Evolutionary conservation across 2,888 invertebrate genomes (phyloP).

Genomic region (Tortricodes alternella): DNA sequence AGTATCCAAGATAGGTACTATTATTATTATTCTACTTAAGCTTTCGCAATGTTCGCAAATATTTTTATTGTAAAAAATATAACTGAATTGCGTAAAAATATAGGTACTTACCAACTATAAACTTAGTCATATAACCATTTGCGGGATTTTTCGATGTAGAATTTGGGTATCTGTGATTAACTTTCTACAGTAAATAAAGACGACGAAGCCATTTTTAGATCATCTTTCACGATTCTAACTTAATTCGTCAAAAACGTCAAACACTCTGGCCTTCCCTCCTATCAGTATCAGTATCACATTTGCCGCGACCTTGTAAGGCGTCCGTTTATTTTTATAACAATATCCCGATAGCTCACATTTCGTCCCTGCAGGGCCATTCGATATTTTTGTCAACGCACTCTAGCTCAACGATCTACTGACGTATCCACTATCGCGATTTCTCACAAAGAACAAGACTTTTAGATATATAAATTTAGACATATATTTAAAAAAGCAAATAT

Average conservation of each 20-base stretch:
- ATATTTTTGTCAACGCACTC: slow-evolving; percentile 29
- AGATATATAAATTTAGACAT: too few species aligned
- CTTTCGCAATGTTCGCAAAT: too few species aligned
- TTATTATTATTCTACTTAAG: too few species aligned
- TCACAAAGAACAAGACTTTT: too few species aligned
- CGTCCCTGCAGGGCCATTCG: slow-evolving; percentile 32
- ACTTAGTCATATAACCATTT: too few species aligned
- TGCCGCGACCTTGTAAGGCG: slow-evolving; percentile 42
- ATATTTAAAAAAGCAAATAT: too few species aligned
- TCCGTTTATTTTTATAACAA: slow-evolving; percentile 48
- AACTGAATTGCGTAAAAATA: too few species aligned
- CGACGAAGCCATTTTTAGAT: neutral
- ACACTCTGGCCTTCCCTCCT: slow-evolving; percentile 21
- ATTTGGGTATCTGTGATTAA: too few species aligned
- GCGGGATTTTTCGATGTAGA: too few species aligned
- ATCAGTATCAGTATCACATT: slow-evolving; percentile 48
- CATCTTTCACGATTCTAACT: neutral
- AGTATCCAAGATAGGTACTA: too few species aligned
- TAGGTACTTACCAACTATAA: too few species aligned
- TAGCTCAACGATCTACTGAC: neutral
- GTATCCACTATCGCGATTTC: neutral
- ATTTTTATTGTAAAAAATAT: too few species aligned
- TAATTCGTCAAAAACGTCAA: slow-evolving; percentile 12
- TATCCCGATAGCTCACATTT: slow-evolving; percentile 41
- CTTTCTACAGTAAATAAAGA: neutral